Evolutionary conservation across 1,140 invertebrate genomes (phyloP).

Genomic region (Pogonognathellus flavescens): DNA sequence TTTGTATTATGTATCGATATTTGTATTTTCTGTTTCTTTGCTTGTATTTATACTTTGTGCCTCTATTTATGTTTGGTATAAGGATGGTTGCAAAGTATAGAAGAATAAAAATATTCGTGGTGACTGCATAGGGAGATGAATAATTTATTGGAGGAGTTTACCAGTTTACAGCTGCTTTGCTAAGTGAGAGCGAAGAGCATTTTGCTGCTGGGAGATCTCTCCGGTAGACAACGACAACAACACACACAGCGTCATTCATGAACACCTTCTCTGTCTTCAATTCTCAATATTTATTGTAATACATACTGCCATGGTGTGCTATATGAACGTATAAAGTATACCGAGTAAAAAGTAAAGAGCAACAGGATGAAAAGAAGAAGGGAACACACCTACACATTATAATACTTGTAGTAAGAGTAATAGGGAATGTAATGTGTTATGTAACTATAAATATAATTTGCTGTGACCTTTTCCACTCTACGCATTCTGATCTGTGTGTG

Average conservation of each 20-base stretch:
- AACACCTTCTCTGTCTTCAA: not conserved
- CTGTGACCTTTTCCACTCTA: conserved; percentile 10
- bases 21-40: not conserved
- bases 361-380: too few relatives aligned
- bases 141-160: conserved; percentile 36
- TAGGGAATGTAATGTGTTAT: too few relatives aligned
- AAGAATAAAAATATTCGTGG: conserved; percentile 43
- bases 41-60: too few relatives aligned
- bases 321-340: too few relatives aligned
- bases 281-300: not conserved
- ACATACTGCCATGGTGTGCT: too few relatives aligned
- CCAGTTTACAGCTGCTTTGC: conserved; percentile 35
- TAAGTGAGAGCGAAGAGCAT: not conserved
- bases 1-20: not conserved
- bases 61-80: too few relatives aligned
- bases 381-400: conserved; percentile 5
- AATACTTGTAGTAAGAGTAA: not conserved
- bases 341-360: too few relatives aligned
- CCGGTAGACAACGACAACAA: not conserved
- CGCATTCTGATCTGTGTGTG: not conserved
- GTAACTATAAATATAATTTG: conserved; percentile 16
- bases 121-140: conserved; percentile 29
- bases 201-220: conserved; percentile 29
- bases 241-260: not conserved
- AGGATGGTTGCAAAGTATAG: too few relatives aligned